These are phyloP conservation scores for Drosophila lacertosa DNA, from an alignment of 1,140 invertebrate genomes.

Conservation along the genomic window DNA sequence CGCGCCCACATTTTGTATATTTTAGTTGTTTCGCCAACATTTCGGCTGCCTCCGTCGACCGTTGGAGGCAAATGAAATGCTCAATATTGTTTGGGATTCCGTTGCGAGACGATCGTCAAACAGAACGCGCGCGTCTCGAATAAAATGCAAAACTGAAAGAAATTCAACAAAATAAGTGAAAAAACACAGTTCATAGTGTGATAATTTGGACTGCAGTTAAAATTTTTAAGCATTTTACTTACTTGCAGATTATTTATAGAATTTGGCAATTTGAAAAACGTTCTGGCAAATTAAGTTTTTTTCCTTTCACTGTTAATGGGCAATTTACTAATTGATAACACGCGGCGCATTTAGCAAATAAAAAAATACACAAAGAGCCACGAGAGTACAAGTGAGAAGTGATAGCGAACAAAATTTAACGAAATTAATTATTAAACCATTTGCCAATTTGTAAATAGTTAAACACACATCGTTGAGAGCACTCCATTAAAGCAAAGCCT, in stretches of 20 bases:
- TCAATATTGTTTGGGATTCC: conserved; percentile 78
- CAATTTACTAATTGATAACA: conserved; percentile 39
- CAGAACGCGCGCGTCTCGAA: conserved; percentile 49
- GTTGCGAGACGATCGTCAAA: conserved; percentile 66
- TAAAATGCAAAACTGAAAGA: conserved; percentile 19
- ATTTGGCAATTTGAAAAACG: conserved; percentile 7
- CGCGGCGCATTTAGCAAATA: conserved; percentile 29
- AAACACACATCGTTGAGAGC: conserved; percentile 7
- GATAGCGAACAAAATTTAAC: conserved; percentile 11
- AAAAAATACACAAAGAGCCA: conserved; percentile 9
- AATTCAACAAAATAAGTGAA: conserved; percentile 31
- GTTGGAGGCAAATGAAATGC: conserved; percentile 43
- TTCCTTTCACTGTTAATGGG: conserved; percentile 20
- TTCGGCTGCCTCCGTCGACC: conserved; percentile 59
- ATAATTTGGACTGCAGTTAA: conserved; percentile 17
- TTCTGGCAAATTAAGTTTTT: neutral
- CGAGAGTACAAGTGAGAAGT: conserved; percentile 19
- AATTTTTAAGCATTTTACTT: neutral
- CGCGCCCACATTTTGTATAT: conserved; percentile 43
- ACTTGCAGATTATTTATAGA: too few relatives aligned
- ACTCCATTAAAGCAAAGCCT: neutral
- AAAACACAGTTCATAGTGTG: conserved; percentile 7
- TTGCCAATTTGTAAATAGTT: conserved; percentile 23
- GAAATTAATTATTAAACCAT: conserved; percentile 6
- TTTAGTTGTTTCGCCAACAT: conserved; percentile 44